Conservation (phyloP, 2,888 invertebrate species). For the Dicyrtoma fusca region DNA sequence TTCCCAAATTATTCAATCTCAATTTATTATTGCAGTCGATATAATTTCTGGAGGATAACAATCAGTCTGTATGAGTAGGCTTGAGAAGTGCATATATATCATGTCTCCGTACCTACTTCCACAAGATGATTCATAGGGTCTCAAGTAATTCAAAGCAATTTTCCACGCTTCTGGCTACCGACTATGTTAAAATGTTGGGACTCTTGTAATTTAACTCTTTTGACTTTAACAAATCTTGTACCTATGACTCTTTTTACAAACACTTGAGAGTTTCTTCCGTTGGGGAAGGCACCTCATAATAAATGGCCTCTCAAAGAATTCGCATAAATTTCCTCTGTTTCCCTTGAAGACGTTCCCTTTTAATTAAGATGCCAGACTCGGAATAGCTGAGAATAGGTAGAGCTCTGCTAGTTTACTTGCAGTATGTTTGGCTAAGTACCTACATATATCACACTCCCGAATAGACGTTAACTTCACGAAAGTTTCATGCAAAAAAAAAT, state of each 20-base stretch:
- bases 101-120: too few relatives aligned
- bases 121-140: too few relatives aligned
- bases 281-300: conserved; percentile 42
- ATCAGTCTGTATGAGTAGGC: conserved; percentile 39
- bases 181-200: conserved; percentile 44
- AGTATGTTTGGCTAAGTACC: too few relatives aligned
- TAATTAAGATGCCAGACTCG: conserved; percentile 22
- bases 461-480: too few relatives aligned
- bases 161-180: conserved; percentile 51
- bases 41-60: neutral
- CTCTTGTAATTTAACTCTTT: conserved; percentile 11
- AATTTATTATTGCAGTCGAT: conserved; percentile 15
- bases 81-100: too few relatives aligned
- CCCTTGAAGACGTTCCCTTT: conserved; percentile 30
- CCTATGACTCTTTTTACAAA: neutral
- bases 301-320: conserved; percentile 51
- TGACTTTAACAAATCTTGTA: neutral
- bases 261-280: conserved; percentile 1
- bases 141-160: conserved; percentile 40
- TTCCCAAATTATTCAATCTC: conserved; percentile 15
- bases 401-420: too few relatives aligned
- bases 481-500: too few relatives aligned
- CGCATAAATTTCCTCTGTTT: conserved; percentile 51
- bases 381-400: conserved; percentile 2
- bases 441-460: too few relatives aligned